Base-by-base conservation (phyloP, 1,140 invertebrate species). In the Mycetomoellerius zeteki region DNA sequence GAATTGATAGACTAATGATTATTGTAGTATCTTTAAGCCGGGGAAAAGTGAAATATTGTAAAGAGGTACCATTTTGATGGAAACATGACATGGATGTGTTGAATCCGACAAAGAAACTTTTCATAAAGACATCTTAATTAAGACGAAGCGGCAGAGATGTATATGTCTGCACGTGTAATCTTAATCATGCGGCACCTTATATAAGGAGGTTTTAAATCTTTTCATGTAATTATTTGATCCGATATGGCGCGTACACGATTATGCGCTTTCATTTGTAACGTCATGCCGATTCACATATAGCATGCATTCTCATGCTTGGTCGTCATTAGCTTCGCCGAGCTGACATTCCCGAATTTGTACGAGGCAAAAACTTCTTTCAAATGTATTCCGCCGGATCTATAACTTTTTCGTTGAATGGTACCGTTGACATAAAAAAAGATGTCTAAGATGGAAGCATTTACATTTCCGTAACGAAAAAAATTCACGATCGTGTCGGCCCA, bases 181-280 rank as follows among this genome's bases (percentile, higher is more conserved):
- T 84, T 84, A 54, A 84, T 62, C 8, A 71, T 43, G 37, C 19
- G 54, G 69, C 54, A 33, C n/a, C 37, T 75, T 84, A 73, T 33
- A 47, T 84, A 73, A 84, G 50, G 19, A 71, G 12, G 54, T 84
- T 58, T 84, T 84, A 60, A 84, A 84, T 84, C 80, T 82, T 47
- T 27, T 72, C 54, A 24, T 21, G 37, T 75, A 75, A 84, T 75
- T 84, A 75, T 75, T 50, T 60, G 43, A 14, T 71, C 21, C 16
- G 33, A 69, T 19, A 2, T 56, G 64, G 30, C 21, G 24, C 78
- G 6, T 27, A 8, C 37, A n/a, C 19, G 33, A 27, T 19, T 69
- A 24, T 37, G 16, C 8, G 24, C 62, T 80, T 69, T 82, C 37
- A 60, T 82, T 73, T 82, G 54, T 30, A 47, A 56, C 50, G 52